These are phyloP conservation scores for Epinotia demarniana DNA, from an alignment of 2,888 invertebrate species.

Conservation along the genomic window DNA sequence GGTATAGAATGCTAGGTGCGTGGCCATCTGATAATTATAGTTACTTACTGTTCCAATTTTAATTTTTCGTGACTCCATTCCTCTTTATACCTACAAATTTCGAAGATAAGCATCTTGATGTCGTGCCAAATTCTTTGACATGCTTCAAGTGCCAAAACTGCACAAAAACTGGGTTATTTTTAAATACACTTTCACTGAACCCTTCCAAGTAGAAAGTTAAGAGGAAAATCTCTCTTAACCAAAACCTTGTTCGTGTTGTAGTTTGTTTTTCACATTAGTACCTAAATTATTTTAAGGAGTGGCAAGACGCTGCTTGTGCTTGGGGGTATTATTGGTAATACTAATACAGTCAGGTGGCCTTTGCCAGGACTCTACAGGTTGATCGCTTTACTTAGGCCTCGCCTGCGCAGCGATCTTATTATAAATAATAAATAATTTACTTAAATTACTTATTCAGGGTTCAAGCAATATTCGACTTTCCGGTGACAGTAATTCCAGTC, in stretches of 20 bases:
- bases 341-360: neutral
- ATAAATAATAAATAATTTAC: neutral
- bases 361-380: neutral
- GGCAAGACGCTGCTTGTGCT: neutral
- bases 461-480: no score
- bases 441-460: no score
- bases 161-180: conserved; percentile 16
- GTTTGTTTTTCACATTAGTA: neutral
- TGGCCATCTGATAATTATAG: no score
- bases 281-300: neutral
- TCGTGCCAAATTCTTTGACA: conserved; percentile 12
- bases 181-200: conserved; percentile 33
- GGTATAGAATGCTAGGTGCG: no score
- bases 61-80: neutral
- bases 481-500: no score
- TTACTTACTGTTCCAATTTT: neutral
- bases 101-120: neutral
- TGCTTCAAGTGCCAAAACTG: conserved; percentile 28
- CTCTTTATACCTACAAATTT: neutral
- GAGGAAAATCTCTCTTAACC: conserved; percentile 38
- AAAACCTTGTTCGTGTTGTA: neutral
- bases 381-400: no score
- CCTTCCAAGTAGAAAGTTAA: conserved; percentile 32
- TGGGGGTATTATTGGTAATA: neutral
- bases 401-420: no score